Percentiles rank a stretch among this genome's conserved stretches.
phyloP scores from a whole-genome alignment of 2,888 invertebrate genomes.

The Dryobotodes eremita region DNA sequence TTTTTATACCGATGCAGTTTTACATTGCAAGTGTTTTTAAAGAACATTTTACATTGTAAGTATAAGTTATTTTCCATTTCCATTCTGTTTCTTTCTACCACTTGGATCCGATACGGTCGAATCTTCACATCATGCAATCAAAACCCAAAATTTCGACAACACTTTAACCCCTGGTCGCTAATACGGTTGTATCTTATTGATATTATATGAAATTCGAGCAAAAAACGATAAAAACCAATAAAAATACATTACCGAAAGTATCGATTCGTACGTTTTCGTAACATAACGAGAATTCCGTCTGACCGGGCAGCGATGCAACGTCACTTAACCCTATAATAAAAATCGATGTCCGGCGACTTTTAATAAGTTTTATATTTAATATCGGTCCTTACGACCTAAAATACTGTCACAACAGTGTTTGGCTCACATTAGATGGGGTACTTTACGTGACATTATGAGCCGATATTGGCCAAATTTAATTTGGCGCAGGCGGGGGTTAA shows the following conservation, averaged over 20 bases:
- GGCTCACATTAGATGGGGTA: slow-evolving; percentile 76
- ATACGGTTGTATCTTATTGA: slow-evolving; percentile 48
- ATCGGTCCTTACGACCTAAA: slow-evolving; percentile 66
- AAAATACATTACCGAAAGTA: slow-evolving; percentile 46
- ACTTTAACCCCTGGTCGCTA: slow-evolving; percentile 45
- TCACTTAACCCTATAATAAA: slow-evolving; percentile 77
- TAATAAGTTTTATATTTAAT: slow-evolving; percentile 73
- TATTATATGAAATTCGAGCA: slow-evolving; percentile 51
- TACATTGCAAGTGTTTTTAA: too few relatives aligned
- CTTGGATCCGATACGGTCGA: slow-evolving; percentile 2
- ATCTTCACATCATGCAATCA: slow-evolving; percentile 21
- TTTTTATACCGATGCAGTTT: not conserved
- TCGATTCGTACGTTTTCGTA: slow-evolving; percentile 48
- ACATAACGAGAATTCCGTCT: slow-evolving; percentile 52
- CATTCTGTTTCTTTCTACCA: not conserved
- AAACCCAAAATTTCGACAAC: slow-evolving; percentile 35
- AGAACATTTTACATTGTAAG: too few relatives aligned
- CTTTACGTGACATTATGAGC: slow-evolving; percentile 80
- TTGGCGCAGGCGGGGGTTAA: slow-evolving; percentile 72
- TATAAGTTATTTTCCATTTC: not conserved
- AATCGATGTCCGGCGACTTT: slow-evolving; percentile 68
- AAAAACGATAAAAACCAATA: slow-evolving; percentile 44
- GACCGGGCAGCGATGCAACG: slow-evolving; percentile 33
- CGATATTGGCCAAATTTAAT: slow-evolving; percentile 77
- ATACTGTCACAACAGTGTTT: slow-evolving; percentile 76